Base-by-base conservation (phyloP, 2,888 invertebrate genomes). In the Microctonus aethiopoides region DNA sequence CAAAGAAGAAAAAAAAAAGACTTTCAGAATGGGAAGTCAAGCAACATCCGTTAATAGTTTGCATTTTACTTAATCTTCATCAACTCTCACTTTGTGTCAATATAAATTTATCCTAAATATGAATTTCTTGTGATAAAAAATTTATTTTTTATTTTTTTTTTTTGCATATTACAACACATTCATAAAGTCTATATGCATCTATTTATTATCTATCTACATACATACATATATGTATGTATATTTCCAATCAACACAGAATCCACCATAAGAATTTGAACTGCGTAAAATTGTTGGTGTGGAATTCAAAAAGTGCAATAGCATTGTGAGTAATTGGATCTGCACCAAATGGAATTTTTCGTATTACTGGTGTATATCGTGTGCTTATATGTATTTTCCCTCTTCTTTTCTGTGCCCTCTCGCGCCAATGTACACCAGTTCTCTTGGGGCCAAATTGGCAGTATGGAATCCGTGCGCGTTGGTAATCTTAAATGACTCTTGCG, bases 251-350 rank as follows among this genome's bases (percentile, higher is more conserved):
- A n/a, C n/a, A n/a, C n/a, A n/a, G 9, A 16, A n/a, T 36, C 46
- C 2, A n/a, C 16, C 16, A 13, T 39, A 39, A 29, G 62, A 46
- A 51, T 51, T n/a, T 51, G 60, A 57, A 54, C 62, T 62, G 67
- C 65, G 71, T 71, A 65, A 67, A 71, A 72, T 69, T 75, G 70
- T 73, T 76, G 69, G 75, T 73, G 68, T 22, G 80, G 80, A 81
- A 81, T 81, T 75, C 80, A 75, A 74, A 74, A 79, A 79, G 77
- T 77, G 80, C 78, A 80, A 81, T 79, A 77, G 77, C 80, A 77
- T 76, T 67, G 67, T 75, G 77, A 81, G 81, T 81, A 81, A 81
- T 81, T 80, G 80, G 81, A 78, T 79, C 76, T 78, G 77, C 70
- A 73, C 75, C 77, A 81, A 80, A 80, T 76, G 78, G 80, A 80